These are phyloP conservation scores for Flexamia atlantica DNA, from an alignment of 2,888 invertebrate species.

Conservation along the genomic window DNA sequence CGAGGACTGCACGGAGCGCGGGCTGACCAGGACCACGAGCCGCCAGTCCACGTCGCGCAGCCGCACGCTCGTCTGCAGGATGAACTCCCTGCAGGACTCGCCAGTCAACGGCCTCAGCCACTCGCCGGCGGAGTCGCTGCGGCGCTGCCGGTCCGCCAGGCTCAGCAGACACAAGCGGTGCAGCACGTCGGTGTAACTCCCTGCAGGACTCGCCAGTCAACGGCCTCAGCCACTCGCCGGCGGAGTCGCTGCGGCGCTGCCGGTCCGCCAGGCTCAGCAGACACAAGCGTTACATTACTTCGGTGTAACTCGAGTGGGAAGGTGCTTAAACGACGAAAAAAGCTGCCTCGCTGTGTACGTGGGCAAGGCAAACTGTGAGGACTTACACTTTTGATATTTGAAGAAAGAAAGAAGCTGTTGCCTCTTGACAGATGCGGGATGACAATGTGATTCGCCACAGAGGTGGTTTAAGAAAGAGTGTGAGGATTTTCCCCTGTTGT, in stretches of 20 bases:
- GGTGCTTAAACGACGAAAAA: too few relatives aligned
- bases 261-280: background rate
- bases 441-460: too few relatives aligned
- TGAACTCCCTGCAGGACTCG: constrained; percentile 14
- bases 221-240: too few relatives aligned
- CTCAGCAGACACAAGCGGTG: background rate
- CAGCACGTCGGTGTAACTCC: background rate
- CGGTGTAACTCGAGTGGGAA: too few relatives aligned
- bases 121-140: background rate
- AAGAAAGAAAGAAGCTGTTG: too few relatives aligned
- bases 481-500: too few relatives aligned
- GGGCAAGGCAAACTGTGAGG: too few relatives aligned
- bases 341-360: too few relatives aligned
- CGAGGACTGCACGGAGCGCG: background rate
- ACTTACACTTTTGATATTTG: too few relatives aligned
- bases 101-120: background rate
- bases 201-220: too few relatives aligned
- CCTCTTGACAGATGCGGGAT: too few relatives aligned
- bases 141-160: background rate
- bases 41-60: constrained; percentile 5
- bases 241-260: background rate
- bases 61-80: constrained; percentile 21
- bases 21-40: constrained; percentile 1
- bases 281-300: background rate
- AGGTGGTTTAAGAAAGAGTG: too few relatives aligned